phyloP scores from a whole-genome alignment of 2,888 invertebrate species.

The Leptinotarsa peninsularis region DNA sequence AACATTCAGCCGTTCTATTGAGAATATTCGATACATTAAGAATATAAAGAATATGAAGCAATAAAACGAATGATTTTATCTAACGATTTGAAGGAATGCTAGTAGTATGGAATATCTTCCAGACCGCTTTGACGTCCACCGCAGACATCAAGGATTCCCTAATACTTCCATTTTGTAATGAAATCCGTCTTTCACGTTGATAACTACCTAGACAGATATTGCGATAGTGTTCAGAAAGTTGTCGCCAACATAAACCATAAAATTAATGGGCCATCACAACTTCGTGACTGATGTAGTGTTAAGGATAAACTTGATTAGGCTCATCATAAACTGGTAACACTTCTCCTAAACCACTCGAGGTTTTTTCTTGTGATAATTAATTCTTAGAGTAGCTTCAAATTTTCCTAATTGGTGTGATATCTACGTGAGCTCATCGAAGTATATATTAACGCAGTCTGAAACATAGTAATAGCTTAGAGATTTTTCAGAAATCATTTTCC shows the following conservation, averaged over 20 bases:
- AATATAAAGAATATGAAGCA: too few species aligned
- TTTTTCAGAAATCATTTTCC: too few species aligned
- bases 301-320: not conserved
- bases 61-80: too few species aligned
- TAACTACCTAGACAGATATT: not conserved
- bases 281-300: not conserved
- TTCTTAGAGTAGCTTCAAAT: not conserved
- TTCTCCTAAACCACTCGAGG: not conserved
- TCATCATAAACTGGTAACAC: conserved; percentile 4
- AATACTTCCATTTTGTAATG: not conserved
- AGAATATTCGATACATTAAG: too few species aligned
- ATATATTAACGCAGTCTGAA: not conserved
- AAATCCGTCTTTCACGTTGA: not conserved
- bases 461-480: too few species aligned
- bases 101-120: too few species aligned
- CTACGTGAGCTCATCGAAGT: not conserved
- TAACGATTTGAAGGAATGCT: too few species aligned
- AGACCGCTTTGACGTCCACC: not conserved
- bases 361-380: not conserved
- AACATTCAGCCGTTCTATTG: too few species aligned
- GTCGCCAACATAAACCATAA: not conserved
- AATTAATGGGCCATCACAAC: conserved; percentile 2
- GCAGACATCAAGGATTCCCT: not conserved
- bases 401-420: not conserved
- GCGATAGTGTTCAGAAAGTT: not conserved